Conservation (phyloP, 2,797 vertebrate genomes). For the Steatocranus sp. region DNA sequence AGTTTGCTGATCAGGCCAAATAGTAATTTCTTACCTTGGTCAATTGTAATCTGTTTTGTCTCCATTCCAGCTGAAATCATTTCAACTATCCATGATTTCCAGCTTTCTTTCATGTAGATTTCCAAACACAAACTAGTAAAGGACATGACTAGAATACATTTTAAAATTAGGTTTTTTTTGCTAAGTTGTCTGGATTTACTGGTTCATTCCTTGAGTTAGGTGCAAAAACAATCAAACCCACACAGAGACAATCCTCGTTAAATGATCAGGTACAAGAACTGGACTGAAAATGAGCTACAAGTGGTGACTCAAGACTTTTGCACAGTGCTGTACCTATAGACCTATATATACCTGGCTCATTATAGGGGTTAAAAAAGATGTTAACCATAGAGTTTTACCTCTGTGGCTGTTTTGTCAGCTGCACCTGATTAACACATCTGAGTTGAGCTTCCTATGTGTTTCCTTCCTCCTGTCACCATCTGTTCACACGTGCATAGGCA, state of each 20-base stretch:
- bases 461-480: not conserved
- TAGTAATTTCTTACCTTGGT: not conserved
- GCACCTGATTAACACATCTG: not conserved
- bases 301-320: not conserved
- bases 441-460: not conserved
- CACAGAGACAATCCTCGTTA: not conserved
- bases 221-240: not conserved
- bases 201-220: not conserved
- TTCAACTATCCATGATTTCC: not conserved
- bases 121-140: not conserved
- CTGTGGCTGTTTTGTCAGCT: not conserved
- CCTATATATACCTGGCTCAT: not conserved
- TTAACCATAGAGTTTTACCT: not conserved
- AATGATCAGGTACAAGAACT: not conserved
- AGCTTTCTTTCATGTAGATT: not conserved
- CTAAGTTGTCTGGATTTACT: not conserved
- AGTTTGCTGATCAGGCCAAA: not conserved
- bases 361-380: not conserved
- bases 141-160: not conserved
- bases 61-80: not conserved
- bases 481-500: not conserved
- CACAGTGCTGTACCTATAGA: not conserved
- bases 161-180: accelerated
- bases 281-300: not conserved
- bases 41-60: not conserved